Percentiles rank a stretch among this genome's conserved stretches.
Conservation (phyloP, 2,888 invertebrate genomes). For the Steinernema carpocapsae region DNA sequence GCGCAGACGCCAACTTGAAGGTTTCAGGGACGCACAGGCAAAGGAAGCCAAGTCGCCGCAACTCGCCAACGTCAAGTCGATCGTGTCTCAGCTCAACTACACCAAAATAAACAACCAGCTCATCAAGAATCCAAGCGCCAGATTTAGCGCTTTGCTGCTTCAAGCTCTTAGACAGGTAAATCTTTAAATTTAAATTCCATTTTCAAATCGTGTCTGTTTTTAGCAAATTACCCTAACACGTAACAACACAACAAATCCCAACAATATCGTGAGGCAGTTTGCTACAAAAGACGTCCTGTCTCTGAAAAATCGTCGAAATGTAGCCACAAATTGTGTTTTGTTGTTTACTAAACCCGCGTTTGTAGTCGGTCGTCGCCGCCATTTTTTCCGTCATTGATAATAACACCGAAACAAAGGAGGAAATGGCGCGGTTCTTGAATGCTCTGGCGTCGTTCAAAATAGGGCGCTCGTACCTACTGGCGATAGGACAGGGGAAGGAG, state of each 20-base stretch:
- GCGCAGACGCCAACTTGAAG: neutral
- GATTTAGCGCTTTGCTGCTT: conserved; percentile 58
- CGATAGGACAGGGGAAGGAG: conserved; percentile 48
- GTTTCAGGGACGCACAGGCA: neutral
- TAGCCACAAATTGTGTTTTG: too few relatives aligned
- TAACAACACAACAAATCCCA: neutral
- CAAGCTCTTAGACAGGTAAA: conserved; percentile 61
- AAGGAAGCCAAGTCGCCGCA: conserved; percentile 1
- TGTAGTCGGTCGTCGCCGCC: conserved; percentile 51
- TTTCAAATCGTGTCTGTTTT: neutral
- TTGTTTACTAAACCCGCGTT: too few relatives aligned
- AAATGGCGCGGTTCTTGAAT: conserved; percentile 46
- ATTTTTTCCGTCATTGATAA: conserved; percentile 43
- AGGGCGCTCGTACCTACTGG: conserved; percentile 52
- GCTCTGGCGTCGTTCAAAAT: conserved; percentile 48
- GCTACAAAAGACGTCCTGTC: conserved; percentile 51
- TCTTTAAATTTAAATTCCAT: too few relatives aligned
- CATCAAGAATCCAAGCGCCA: conserved; percentile 54
- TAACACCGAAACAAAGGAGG: conserved; percentile 49
- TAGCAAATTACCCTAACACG: conserved; percentile 46
- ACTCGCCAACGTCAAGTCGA: neutral
- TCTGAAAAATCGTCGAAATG: conserved; percentile 54
- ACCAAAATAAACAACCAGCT: conserved; percentile 57
- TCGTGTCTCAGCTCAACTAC: conserved; percentile 44
- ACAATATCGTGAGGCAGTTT: conserved; percentile 39